Evolutionary conservation across 2,797 vertebrate species (phyloP).

Genomic region (Cyclopterus lumpus): DNA sequence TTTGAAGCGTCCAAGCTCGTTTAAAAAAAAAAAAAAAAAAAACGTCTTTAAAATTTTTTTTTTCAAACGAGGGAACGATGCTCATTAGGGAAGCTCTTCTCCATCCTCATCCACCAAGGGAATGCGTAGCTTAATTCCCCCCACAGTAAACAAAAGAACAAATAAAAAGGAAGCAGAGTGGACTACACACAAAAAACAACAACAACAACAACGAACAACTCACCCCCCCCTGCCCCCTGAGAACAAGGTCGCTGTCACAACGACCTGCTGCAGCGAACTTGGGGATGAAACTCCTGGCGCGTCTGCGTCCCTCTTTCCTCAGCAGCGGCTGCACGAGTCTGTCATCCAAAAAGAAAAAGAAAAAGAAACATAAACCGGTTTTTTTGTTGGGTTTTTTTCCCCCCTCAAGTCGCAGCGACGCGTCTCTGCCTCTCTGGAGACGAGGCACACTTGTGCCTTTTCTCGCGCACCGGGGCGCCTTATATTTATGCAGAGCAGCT

Average conservation of each 20-base stretch:
- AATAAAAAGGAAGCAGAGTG: background rate
- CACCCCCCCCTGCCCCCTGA: slow-evolving; percentile 80
- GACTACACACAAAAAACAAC: background rate
- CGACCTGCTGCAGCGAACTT: slow-evolving; percentile 70
- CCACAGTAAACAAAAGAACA: background rate
- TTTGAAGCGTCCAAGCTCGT: background rate
- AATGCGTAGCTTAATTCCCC: slow-evolving; percentile 50
- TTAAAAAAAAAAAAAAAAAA: background rate
- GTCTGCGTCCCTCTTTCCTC: slow-evolving; percentile 38
- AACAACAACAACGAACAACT: slow-evolving; percentile 42
- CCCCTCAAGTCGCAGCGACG: slow-evolving; percentile 60
- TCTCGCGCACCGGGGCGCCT: slow-evolving; percentile 73
- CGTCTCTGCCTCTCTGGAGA: slow-evolving; percentile 78
- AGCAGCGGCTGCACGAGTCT: slow-evolving; percentile 51
- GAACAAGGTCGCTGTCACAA: slow-evolving; percentile 55
- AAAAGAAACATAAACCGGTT: no score
- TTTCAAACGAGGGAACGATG: background rate
- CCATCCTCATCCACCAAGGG: slow-evolving; percentile 34
- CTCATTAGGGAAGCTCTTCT: background rate
- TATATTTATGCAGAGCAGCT: slow-evolving; percentile 82
- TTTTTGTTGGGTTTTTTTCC: no score
- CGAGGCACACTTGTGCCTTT: slow-evolving; percentile 80
- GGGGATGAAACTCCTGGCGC: slow-evolving; percentile 66
- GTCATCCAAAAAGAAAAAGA: slow-evolving; percentile 41
- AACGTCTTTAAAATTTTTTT: background rate